phyloP scores from a whole-genome alignment of 2,888 invertebrate species.

The Caenorhabditis japonica region DNA sequence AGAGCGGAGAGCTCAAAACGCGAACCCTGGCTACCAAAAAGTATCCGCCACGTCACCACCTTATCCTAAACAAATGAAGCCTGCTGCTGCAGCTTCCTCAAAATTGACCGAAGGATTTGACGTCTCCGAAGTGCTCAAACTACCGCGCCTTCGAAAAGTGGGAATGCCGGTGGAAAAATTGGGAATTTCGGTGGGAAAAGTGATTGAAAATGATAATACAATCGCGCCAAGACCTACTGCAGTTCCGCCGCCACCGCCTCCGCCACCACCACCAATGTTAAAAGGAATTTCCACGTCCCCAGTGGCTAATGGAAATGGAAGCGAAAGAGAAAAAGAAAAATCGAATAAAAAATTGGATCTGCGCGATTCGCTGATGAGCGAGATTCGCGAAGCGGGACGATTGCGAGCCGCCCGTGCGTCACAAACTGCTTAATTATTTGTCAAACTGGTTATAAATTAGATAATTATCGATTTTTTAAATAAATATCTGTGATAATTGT shows the following conservation, averaged over 20 bases:
- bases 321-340: neutral
- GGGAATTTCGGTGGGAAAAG: conserved; percentile 51
- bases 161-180: conserved; percentile 46
- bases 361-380: conserved; percentile 44
- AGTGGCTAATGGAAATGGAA: too few relatives aligned
- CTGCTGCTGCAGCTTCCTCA: neutral
- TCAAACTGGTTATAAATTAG: too few relatives aligned
- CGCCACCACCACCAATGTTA: conserved; percentile 12
- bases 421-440: conserved; percentile 26
- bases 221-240: neutral
- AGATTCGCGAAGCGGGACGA: conserved; percentile 53
- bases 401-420: conserved; percentile 40
- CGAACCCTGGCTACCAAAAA: too few relatives aligned
- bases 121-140: conserved; percentile 40
- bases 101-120: conserved; percentile 8
- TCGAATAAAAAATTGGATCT: conserved; percentile 16
- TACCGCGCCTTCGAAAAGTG: conserved; percentile 42
- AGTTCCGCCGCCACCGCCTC: conserved; percentile 47
- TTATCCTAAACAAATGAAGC: conserved; percentile 2
- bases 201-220: conserved; percentile 7
- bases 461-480: conserved; percentile 2
- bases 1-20: too few relatives aligned
- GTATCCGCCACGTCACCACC: conserved; percentile 23
- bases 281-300: too few relatives aligned
- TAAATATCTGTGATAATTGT: neutral